Evolutionary conservation across 2,113 vertebrate species (phyloP).

Genomic region (Odobenus rosmarus): DNA sequence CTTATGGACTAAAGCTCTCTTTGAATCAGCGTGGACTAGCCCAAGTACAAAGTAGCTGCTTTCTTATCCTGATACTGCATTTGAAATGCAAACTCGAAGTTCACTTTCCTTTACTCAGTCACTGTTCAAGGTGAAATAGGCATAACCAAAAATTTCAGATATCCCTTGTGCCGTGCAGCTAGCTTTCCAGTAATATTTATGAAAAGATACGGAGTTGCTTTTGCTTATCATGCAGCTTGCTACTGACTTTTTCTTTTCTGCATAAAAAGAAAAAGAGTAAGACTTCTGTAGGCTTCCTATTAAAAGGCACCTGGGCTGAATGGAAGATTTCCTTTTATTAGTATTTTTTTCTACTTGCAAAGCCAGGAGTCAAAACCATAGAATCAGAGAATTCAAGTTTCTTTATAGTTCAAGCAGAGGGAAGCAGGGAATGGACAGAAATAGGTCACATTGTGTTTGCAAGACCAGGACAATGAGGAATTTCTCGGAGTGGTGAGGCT

Average conservation of each 20-base stretch:
- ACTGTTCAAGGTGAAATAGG: not conserved
- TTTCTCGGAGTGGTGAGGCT: not conserved
- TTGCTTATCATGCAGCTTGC: conserved; percentile 21
- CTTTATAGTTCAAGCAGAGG: conserved; percentile 52
- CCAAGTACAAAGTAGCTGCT: not conserved
- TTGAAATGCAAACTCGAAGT: not conserved
- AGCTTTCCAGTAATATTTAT: conserved; percentile 25
- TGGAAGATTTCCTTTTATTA: conserved; percentile 40
- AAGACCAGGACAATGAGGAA: not conserved
- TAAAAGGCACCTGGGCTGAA: conserved; percentile 5
- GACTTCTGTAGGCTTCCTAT: not conserved
- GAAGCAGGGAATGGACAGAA: conserved; percentile 25
- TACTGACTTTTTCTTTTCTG: conserved; percentile 15
- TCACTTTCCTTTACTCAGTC: not conserved
- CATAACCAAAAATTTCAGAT: not conserved
- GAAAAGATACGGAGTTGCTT: conserved; percentile 22
- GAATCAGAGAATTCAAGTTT: conserved; percentile 52
- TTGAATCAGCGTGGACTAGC: not conserved
- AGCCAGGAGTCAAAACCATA: conserved; percentile 34
- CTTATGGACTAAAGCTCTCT: not conserved
- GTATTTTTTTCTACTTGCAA: conserved; percentile 37
- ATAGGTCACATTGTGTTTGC: conserved; percentile 2
- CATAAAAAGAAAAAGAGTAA: not conserved
- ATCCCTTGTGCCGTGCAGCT: not conserved
- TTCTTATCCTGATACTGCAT: not conserved